Conservation (phyloP, 2,113 vertebrate species). For the Herpetotheres cachinnans region DNA sequence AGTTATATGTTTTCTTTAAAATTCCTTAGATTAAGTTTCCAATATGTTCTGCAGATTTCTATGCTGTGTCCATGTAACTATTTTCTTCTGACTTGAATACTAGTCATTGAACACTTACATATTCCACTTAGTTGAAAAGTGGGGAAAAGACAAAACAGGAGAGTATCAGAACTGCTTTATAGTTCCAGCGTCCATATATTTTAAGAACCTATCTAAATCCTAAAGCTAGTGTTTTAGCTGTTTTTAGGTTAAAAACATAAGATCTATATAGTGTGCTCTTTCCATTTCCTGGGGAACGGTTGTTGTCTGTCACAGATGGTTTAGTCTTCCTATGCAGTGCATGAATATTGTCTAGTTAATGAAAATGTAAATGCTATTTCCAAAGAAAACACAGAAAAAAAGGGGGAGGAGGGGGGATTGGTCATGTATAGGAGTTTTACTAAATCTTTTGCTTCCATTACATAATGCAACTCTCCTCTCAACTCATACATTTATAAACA, state of each 20-base stretch:
- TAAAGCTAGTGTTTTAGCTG: background rate
- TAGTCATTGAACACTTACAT: background rate
- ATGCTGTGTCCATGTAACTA: background rate
- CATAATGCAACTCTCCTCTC: background rate
- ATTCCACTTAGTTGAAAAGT: background rate
- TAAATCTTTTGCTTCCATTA: background rate
- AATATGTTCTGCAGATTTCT: background rate
- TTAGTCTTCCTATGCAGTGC: background rate
- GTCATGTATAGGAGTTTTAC: background rate
- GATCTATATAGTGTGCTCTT: background rate
- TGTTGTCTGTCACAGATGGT: background rate
- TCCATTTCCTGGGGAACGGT: background rate
- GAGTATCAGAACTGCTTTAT: background rate
- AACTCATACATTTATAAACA: background rate
- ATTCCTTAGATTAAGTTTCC: background rate
- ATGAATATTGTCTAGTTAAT: background rate
- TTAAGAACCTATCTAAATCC: background rate
- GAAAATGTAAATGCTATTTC: background rate
- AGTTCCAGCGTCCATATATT: background rate
- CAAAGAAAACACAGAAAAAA: background rate
- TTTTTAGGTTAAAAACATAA: background rate
- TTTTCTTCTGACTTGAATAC: background rate
- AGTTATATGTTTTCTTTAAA: background rate
- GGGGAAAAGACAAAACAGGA: background rate
- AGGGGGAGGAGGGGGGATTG: rapidly evolving